These are phyloP conservation scores for Metellina segmentata DNA, from an alignment of 2,888 invertebrate genomes.

Conservation along the genomic window DNA sequence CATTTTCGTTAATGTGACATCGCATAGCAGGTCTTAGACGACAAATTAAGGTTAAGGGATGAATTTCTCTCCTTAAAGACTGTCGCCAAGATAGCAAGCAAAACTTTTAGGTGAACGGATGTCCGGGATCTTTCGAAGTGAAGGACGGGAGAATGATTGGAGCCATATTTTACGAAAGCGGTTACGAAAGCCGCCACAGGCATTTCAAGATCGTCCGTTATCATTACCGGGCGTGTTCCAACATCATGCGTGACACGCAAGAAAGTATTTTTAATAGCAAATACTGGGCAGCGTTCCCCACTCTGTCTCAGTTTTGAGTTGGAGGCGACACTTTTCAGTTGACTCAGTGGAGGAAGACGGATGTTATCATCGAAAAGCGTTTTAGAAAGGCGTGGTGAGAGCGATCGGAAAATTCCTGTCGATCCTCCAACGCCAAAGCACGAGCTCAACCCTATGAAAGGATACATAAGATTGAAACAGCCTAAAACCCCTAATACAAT, in stretches of 20 bases:
- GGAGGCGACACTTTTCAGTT: background rate
- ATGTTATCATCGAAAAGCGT: background rate
- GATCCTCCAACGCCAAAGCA: background rate
- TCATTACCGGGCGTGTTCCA: slow-evolving; percentile 30
- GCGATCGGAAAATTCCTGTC: background rate
- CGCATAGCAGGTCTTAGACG: background rate
- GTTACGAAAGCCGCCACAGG: slow-evolving; percentile 17
- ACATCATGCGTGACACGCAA: background rate
- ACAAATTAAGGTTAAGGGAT: slow-evolving; percentile 46
- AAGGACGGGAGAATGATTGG: slow-evolving; percentile 39
- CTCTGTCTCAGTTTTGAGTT: background rate
- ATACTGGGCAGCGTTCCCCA: background rate
- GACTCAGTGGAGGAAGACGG: background rate
- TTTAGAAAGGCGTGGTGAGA: background rate
- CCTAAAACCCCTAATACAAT: no score
- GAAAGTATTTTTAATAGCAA: slow-evolving; percentile 19
- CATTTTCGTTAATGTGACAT: background rate
- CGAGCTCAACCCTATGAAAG: background rate
- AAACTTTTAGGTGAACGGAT: slow-evolving; percentile 36
- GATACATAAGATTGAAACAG: background rate
- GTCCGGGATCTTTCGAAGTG: background rate
- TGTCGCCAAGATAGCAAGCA: background rate
- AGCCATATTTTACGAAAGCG: slow-evolving; percentile 48
- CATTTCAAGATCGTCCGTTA: slow-evolving; percentile 30
- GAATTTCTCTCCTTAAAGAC: slow-evolving; percentile 17